phyloP scores from a whole-genome alignment of 2,797 vertebrate genomes.

The Myripristis jacobus region DNA sequence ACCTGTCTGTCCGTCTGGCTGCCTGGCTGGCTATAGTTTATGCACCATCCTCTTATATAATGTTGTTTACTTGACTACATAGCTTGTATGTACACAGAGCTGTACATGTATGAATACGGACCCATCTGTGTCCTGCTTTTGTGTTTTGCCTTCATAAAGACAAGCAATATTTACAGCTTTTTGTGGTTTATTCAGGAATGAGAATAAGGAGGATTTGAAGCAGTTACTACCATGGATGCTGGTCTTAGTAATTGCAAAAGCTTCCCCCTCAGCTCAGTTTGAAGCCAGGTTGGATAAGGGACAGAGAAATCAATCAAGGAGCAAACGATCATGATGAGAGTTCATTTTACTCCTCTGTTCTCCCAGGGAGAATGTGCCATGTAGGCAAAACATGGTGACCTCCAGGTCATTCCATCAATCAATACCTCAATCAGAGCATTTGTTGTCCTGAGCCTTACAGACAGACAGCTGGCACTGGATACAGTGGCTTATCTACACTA shows the following conservation, averaged over 20 bases:
- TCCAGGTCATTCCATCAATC: conserved; percentile 45
- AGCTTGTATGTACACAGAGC: background rate
- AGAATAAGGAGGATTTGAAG: background rate
- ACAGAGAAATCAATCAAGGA: background rate
- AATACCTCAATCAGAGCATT: conserved; percentile 40
- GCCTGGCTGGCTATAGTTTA: background rate
- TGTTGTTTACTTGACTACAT: conserved; percentile 16
- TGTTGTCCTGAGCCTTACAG: conserved; percentile 27
- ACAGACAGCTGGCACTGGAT: conserved; percentile 18
- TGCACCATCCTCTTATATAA: conserved; percentile 17
- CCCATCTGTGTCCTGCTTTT: background rate
- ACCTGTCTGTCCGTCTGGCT: conserved; percentile 26
- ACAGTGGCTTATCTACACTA: background rate
- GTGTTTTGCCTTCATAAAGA: too few relatives aligned
- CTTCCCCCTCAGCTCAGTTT: background rate
- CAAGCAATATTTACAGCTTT: background rate
- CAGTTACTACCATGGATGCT: background rate
- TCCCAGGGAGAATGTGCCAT: conserved; percentile 34
- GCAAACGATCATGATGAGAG: background rate
- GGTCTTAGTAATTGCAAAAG: background rate
- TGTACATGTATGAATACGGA: background rate
- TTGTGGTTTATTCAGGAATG: background rate
- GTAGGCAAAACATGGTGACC: conserved; percentile 23
- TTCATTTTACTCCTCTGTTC: background rate
- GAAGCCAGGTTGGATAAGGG: background rate